Base-by-base conservation (phyloP, 2,113 vertebrate genomes). In the Speoplatyrhinus poulsoni region DNA sequence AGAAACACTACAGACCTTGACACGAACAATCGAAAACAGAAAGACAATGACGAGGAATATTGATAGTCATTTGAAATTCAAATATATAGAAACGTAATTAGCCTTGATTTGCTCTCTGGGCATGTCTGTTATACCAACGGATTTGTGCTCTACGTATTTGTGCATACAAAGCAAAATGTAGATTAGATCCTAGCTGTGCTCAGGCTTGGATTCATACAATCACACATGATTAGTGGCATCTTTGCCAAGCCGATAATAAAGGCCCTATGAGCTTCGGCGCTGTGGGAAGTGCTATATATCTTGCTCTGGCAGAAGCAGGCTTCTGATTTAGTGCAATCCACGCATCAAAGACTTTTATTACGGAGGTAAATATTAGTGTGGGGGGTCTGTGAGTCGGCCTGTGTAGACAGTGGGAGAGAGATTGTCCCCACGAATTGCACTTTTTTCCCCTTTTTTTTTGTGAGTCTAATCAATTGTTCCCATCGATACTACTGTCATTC, bases 281-380 rank as follows among this genome's bases (percentile, higher is more conserved):
- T 48, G 48, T 63, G 75, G 77, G 67, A 67, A 66, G 73, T 49
- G 64, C 65, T 79, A 83, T 81, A 80, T 81, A 79, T 82, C 81
- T 67, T 56, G 65, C 60, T 70, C 76, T 65, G 77, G 79, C 80
- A 82, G 72, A 70, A 80, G 73, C 62, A 63, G 79, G 46, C 33
- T 52, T 54, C 74, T 86, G 84, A 86, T 90, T 89, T 87, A 84
- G 58, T 67, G 67, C 0, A 17, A 55, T 67, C 32, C 11, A 15
- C 81, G 77, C 55, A 73, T 76, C 76, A 69, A 56, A 57, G 62
- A 80, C 78, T 88, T 86, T 88, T 88, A 85, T 86, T 81, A 76
- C 49, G 60, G 72, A 74, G 55, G 80, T 88, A 82, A 89, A 88
- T 86, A 86, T 86, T 81, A 81, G 73, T 64, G 79, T 70, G 76